Evolutionary conservation across 1,140 invertebrate species (phyloP).

Genomic region (Dryas iulia): DNA sequence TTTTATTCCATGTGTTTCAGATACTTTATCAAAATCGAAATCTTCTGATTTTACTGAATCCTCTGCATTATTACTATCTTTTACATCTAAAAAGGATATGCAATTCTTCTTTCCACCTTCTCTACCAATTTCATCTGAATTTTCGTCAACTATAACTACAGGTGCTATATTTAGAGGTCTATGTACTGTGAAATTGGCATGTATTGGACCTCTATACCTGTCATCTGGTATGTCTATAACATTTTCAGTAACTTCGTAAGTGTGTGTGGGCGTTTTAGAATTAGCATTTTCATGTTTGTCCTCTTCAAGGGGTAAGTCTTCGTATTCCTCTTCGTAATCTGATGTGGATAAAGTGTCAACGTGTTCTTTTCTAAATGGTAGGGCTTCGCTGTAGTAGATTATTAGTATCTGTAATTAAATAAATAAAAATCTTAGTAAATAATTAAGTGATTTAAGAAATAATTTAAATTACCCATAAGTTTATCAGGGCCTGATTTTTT

Average conservation of each 20-base stretch:
- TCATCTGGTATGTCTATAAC: conserved; percentile 50
- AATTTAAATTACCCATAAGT: no score
- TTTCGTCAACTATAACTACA: not conserved
- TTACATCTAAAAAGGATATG: conserved; percentile 42
- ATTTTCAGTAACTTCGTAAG: conserved; percentile 55
- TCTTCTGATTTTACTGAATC: conserved; percentile 19
- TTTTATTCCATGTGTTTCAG: conserved; percentile 30
- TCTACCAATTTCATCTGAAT: conserved; percentile 5
- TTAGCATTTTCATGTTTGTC: not conserved
- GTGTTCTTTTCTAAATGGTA: conserved; percentile 5
- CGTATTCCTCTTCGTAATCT: conserved; percentile 5
- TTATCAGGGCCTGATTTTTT: no score
- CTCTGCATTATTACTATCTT: conserved; percentile 36
- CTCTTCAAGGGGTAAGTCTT: conserved; percentile 1
- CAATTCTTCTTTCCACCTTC: conserved; percentile 38
- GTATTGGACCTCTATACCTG: conserved; percentile 39
- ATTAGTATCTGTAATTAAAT: conserved; percentile 5
- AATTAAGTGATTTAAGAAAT: no score
- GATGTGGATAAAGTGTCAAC: conserved; percentile 4
- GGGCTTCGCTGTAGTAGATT: not conserved
- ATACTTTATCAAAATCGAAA: conserved; percentile 6
- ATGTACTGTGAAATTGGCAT: conserved; percentile 41
- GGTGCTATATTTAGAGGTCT: conserved; percentile 37
- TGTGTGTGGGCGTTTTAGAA: conserved; percentile 8
- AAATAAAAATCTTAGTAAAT: not conserved